Percentiles rank a stretch among this genome's conserved stretches.
phyloP scores from a whole-genome alignment of 2,888 invertebrate genomes.

The Flexamia atlantica region DNA sequence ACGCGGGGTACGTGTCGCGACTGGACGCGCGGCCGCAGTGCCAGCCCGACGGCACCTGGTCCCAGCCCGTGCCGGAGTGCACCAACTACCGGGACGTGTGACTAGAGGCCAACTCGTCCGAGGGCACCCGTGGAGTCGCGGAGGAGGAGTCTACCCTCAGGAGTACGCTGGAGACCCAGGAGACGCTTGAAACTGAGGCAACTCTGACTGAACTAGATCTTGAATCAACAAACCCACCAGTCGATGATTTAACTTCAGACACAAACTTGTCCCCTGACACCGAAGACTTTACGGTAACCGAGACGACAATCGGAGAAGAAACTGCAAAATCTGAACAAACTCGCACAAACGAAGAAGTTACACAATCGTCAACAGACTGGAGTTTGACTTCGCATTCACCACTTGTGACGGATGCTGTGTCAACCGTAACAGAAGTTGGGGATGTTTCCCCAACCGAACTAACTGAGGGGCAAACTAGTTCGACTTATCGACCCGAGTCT shows the following conservation, averaged over 20 bases:
- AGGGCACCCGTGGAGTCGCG: too few species aligned
- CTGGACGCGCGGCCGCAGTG: constrained; percentile 79
- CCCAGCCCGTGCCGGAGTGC: constrained; percentile 82
- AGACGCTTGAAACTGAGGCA: background rate
- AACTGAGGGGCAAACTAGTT: constrained; percentile 2
- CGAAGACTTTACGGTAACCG: background rate
- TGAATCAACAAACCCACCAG: background rate
- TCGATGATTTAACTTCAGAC: background rate
- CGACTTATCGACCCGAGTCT: background rate
- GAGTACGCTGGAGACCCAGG: background rate
- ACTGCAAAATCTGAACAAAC: background rate
- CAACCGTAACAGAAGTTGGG: background rate
- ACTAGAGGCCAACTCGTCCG: constrained; percentile 45
- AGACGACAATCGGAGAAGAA: background rate
- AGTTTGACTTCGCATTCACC: background rate
- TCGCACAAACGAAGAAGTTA: background rate
- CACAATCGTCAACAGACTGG: background rate
- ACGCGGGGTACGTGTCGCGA: constrained; percentile 82
- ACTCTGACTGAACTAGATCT: background rate
- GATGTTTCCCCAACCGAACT: background rate
- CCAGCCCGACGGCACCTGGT: constrained; percentile 82
- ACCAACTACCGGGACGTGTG: constrained; percentile 81
- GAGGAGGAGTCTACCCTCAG: background rate
- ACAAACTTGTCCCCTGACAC: background rate
- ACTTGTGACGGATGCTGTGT: background rate